Conservation (phyloP, 2,797 vertebrate species). For the Clarias laeviceps region DNA sequence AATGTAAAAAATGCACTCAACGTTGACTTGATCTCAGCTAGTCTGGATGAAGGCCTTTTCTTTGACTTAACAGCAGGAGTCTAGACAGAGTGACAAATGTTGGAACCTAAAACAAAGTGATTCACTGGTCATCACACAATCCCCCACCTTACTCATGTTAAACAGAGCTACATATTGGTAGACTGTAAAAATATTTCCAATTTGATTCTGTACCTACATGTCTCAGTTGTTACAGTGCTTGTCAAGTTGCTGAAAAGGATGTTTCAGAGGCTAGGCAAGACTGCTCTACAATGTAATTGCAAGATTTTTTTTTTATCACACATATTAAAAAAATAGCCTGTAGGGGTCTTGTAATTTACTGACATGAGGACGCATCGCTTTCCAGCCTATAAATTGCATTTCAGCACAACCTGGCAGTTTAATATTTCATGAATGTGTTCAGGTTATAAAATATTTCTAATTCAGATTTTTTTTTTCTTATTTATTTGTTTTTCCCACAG, state of each 20-base stretch:
- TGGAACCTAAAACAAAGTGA: not conserved
- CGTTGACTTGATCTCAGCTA: not conserved
- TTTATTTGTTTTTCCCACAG: not conserved
- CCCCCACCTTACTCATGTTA: not conserved
- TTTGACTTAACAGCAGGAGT: not conserved
- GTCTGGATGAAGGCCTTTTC: not conserved
- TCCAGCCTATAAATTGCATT: constrained; percentile 2
- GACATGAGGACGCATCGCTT: not conserved
- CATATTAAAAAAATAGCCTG: not conserved
- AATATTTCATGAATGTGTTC: constrained; percentile 1
- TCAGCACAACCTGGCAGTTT: not conserved
- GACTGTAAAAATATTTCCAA: not conserved
- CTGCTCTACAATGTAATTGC: not conserved
- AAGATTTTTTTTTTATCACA: not conserved
- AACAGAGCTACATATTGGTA: not conserved
- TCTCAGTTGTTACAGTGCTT: not conserved
- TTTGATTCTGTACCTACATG: not conserved
- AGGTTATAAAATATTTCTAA: not conserved
- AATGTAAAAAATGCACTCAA: no score
- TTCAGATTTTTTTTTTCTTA: not conserved
- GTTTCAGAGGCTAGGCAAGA: constrained; percentile 1
- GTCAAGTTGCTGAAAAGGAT: constrained; percentile 1
- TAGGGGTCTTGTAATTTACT: not conserved
- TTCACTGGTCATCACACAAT: not conserved
- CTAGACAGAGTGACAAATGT: not conserved